phyloP scores from a whole-genome alignment of 2,888 invertebrate species.

The Plagiodera versicolora region DNA sequence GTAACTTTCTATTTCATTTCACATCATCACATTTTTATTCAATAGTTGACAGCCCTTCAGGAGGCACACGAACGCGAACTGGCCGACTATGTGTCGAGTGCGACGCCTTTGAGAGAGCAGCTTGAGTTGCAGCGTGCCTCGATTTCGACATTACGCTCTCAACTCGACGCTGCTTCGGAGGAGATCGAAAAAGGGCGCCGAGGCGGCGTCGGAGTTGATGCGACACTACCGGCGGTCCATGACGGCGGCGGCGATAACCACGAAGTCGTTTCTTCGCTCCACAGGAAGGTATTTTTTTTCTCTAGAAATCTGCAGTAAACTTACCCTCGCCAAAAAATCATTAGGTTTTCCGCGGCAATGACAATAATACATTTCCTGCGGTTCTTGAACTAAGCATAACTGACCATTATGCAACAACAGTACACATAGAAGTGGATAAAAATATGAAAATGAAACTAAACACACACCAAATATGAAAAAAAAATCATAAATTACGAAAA shows the following conservation, averaged over 20 bases:
- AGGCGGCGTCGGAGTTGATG: slow-evolving; percentile 46
- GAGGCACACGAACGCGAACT: slow-evolving; percentile 73
- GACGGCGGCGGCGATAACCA: slow-evolving; percentile 19
- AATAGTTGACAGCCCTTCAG: slow-evolving; percentile 74
- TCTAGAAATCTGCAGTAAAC: too few species aligned
- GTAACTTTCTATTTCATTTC: too few species aligned
- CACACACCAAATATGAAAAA: too few species aligned
- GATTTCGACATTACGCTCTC: slow-evolving; percentile 54
- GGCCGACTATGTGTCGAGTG: slow-evolving; percentile 65
- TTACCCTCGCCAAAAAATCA: too few species aligned
- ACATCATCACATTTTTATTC: too few species aligned
- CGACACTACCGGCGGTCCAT: slow-evolving; percentile 25
- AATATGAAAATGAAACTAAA: too few species aligned
- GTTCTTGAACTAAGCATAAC: too few species aligned
- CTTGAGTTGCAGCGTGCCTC: slow-evolving; percentile 63
- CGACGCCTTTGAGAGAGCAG: slow-evolving; percentile 63
- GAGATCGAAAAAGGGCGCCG: slow-evolving; percentile 62
- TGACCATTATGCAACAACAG: too few species aligned
- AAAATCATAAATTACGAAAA: too few species aligned
- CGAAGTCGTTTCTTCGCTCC: slow-evolving; percentile 38
- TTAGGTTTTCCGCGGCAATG: too few species aligned
- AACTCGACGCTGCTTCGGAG: slow-evolving; percentile 52
- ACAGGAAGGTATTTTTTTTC: slow-evolving; percentile 44
- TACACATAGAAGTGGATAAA: too few species aligned
- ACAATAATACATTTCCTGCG: neutral